These are phyloP conservation scores for Pomatostomus ruficeps DNA, from an alignment of 2,113 vertebrate genomes.

Conservation along the genomic window DNA sequence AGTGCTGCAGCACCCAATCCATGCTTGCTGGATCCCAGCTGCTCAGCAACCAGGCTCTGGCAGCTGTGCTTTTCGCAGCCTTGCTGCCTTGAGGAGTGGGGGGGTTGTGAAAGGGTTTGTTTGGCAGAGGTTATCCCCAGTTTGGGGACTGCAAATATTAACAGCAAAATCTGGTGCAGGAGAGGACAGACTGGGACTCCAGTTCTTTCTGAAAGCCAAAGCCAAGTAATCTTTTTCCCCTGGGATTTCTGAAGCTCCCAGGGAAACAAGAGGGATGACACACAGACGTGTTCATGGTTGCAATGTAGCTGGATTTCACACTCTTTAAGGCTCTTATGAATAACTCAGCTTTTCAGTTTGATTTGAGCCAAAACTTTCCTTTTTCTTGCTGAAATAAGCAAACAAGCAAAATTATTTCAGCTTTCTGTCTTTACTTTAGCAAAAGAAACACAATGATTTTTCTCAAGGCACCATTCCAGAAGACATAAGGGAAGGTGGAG, in stretches of 20 bases:
- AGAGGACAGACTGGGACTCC: background rate
- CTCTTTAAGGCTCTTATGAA: background rate
- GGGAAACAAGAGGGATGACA: background rate
- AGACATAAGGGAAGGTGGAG: background rate
- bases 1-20: background rate
- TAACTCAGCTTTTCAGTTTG: background rate
- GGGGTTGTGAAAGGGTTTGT: background rate
- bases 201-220: background rate
- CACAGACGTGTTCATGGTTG: background rate
- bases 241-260: background rate
- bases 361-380: background rate
- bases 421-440: background rate
- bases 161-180: background rate
- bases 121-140: background rate
- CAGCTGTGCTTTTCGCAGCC: background rate
- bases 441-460: background rate
- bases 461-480: background rate
- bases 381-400: background rate
- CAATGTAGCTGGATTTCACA: background rate
- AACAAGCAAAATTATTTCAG: background rate
- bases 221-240: rapidly evolving
- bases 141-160: background rate
- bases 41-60: background rate
- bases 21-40: background rate
- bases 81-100: background rate